A percentile compares a stretch with the other conserved stretches of the same genome.
phyloP scores from a whole-genome alignment of 2,113 vertebrate genomes.

The Silurus glanis region DNA sequence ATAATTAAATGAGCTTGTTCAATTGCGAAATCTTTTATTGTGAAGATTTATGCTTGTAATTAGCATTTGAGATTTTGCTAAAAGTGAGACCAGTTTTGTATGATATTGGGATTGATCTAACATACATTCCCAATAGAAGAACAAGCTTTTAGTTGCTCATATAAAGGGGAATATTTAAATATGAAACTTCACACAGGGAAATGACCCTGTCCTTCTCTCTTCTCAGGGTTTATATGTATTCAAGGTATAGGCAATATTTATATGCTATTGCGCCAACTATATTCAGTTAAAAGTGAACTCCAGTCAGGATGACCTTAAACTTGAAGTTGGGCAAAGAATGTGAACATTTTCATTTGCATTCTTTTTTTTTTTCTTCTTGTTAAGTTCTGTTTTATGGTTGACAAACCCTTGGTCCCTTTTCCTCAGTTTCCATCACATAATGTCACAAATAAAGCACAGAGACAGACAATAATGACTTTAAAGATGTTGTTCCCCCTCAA shows the following conservation, averaged over 20 bases:
- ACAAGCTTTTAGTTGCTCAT: slow-evolving; percentile 54
- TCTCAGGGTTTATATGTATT: slow-evolving; percentile 55
- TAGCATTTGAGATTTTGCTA: slow-evolving; percentile 7
- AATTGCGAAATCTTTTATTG: background rate
- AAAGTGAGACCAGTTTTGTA: background rate
- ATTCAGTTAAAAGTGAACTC: slow-evolving; percentile 45
- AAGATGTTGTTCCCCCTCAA: slow-evolving; percentile 51
- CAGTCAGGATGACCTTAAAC: slow-evolving; percentile 49
- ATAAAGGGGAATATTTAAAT: slow-evolving; percentile 61
- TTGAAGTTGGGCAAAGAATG: slow-evolving; percentile 33
- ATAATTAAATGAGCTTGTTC: background rate
- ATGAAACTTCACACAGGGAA: slow-evolving; percentile 55
- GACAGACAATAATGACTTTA: slow-evolving; percentile 45
- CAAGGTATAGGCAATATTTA: slow-evolving; percentile 56
- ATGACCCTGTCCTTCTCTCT: slow-evolving; percentile 46
- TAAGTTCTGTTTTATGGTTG: slow-evolving; percentile 47
- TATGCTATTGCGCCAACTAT: slow-evolving; percentile 54
- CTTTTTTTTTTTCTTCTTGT: slow-evolving; percentile 24
- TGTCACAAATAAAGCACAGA: slow-evolving; percentile 49
- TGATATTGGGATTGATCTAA: slow-evolving; percentile 51
- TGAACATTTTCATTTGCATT: slow-evolving; percentile 50
- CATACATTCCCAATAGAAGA: slow-evolving; percentile 37
- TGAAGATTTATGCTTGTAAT: slow-evolving; percentile 15
- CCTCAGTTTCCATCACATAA: slow-evolving; percentile 51
- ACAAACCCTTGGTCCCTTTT: slow-evolving; percentile 41